Base-by-base conservation (phyloP, 2,797 vertebrate genomes). In the Chelonia mydas region DNA sequence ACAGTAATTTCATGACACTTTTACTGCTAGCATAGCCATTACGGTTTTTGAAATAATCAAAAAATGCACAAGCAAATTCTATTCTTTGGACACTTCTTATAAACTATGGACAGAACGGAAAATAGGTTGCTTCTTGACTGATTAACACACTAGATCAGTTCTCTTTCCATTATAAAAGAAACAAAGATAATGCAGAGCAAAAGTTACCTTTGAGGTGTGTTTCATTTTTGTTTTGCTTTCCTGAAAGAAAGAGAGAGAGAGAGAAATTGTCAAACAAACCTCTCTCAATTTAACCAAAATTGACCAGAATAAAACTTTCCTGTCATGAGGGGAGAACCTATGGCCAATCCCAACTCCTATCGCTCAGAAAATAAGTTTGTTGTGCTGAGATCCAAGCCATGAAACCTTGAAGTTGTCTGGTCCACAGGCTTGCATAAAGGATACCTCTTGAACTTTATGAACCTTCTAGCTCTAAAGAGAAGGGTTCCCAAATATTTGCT, bases 1-100 rank as follows among this genome's bases (percentile, higher is more conserved):
- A 98, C 97, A 97, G 97, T 98, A 98, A 98, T 98, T 98, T 97
- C 93, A 96, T 96, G 93, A 97, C 96, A 97, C 95, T 96, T 98
- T 98, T 98, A 97, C 97, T 97, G 92, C 96, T 89, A 97, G 86
- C 88, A 83, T 92, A 96, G 91, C 82, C 19, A 87, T 95, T 97
- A 97, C 94, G 95, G 93, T 92, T 98, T 97, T 98, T 97, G 91
- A 98, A 98, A 97, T 96, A 98, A 97, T 98, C 97, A 97, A 92
- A 72, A 97, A 96, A 61, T 97, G 97, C 92, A 96, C 61, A 55
- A 94, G 92, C 65, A 93, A 96, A 97, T 93, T 87, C 95, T 96
- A 89, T 89, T 89, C 82, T 97, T 96, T 90, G 96, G 86, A 92
- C 47, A 85, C 93, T 96, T 97, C 95, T 59, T 94, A 91, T 72